Evolutionary conservation across 2,888 invertebrate genomes (phyloP).

Genomic region (Dryococelus australis): DNA sequence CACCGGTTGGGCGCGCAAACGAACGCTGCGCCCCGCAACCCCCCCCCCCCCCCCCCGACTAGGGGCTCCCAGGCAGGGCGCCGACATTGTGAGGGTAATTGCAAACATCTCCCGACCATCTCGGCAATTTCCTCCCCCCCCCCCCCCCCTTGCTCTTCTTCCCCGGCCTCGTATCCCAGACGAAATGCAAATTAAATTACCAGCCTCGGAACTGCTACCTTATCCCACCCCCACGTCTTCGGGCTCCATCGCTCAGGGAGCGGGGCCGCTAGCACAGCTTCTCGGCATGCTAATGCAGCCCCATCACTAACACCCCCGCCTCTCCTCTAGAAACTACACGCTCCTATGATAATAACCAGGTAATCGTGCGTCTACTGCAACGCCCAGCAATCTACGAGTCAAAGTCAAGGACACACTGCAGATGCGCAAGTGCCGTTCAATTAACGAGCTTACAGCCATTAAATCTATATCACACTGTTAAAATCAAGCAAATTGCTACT

Average conservation of each 20-base stretch:
- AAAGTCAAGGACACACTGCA: too few relatives aligned
- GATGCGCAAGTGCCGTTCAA: too few relatives aligned
- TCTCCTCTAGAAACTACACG: neutral
- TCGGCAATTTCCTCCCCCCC: neutral
- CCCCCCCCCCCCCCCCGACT: neutral
- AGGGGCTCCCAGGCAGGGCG: neutral
- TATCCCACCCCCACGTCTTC: neutral
- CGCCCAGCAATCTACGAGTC: neutral
- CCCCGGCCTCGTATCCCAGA: neutral
- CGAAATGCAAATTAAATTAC: conserved; percentile 29
- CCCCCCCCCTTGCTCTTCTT: neutral
- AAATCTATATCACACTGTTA: too few relatives aligned
- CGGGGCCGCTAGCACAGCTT: neutral
- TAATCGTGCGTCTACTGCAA: neutral
- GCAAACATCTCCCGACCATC: conserved; percentile 20
- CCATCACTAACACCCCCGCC: neutral
- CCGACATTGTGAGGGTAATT: conserved; percentile 19
- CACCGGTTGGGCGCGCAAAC: neutral
- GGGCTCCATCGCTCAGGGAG: neutral
- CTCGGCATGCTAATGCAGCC: neutral
- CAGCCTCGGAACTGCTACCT: neutral
- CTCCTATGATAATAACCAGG: neutral
- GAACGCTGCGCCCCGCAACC: neutral
- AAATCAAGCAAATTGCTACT: too few relatives aligned
- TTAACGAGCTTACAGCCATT: too few relatives aligned